phyloP scores from a whole-genome alignment of 2,113 vertebrate genomes.

The Cebus imitator region DNA sequence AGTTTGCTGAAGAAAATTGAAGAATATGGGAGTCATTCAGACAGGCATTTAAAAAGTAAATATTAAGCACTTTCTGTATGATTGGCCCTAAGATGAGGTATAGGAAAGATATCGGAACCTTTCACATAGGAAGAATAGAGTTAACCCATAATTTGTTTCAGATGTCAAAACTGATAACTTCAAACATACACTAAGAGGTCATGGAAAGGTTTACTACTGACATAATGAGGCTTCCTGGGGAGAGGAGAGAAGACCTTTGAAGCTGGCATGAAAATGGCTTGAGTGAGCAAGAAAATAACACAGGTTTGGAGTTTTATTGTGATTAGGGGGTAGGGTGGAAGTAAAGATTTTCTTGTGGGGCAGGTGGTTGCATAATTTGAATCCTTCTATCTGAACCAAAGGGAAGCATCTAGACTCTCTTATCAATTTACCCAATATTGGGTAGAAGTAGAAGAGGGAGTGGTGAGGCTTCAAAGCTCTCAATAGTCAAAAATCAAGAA shows the following conservation, averaged over 20 bases:
- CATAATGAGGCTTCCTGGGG: not conserved
- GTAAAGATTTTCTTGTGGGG: not conserved
- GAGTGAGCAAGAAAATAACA: not conserved
- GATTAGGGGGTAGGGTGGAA: rapidly evolving
- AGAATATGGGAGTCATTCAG: not conserved
- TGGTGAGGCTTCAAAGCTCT: not conserved
- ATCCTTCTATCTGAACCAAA: not conserved
- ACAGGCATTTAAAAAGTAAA: not conserved
- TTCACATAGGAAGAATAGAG: not conserved
- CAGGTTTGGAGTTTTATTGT: not conserved
- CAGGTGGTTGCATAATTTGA: not conserved
- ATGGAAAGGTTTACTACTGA: not conserved
- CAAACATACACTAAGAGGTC: not conserved
- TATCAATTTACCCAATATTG: not conserved
- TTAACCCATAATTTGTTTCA: not conserved
- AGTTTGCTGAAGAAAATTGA: not conserved
- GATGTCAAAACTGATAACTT: not conserved
- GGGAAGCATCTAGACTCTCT: not conserved
- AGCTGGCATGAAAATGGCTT: not conserved
- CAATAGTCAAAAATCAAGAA: not conserved
- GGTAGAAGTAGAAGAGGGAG: not conserved
- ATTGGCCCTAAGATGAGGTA: not conserved
- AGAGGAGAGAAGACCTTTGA: not conserved
- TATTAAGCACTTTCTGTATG: not conserved
- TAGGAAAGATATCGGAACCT: not conserved